phyloP scores from a whole-genome alignment of 2,888 invertebrate species.

The Chloroclystis v-ata region DNA sequence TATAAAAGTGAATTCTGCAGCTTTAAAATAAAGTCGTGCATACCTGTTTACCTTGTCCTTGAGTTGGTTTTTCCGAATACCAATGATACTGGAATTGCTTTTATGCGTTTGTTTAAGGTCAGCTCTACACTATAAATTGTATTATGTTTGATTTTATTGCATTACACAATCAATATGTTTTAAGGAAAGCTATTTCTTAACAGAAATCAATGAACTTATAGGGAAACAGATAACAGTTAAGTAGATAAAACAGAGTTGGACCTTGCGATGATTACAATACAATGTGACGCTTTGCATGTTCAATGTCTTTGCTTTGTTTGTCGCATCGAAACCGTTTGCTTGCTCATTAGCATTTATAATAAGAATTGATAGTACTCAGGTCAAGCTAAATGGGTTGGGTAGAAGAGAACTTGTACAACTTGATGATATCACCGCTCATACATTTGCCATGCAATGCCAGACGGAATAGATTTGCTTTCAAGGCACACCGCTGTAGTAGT shows the following conservation, averaged over 20 bases:
- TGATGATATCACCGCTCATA: conserved; percentile 25
- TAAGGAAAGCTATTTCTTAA: too few relatives aligned
- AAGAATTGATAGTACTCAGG: conserved; percentile 21
- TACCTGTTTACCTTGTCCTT: too few relatives aligned
- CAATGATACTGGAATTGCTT: too few relatives aligned
- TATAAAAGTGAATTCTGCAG: too few relatives aligned
- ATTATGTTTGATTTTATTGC: too few relatives aligned
- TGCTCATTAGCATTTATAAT: conserved; percentile 18
- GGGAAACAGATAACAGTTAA: neutral
- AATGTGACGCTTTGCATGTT: conserved; percentile 16
- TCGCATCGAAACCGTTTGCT: conserved; percentile 10
- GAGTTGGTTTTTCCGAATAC: too few relatives aligned
- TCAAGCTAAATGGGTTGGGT: conserved; percentile 14
- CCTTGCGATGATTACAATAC: conserved; percentile 19
- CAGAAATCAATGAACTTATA: neutral
- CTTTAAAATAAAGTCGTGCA: too few relatives aligned
- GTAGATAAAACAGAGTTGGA: conserved; percentile 3
- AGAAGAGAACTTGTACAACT: conserved; percentile 9
- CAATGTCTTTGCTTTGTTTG: conserved; percentile 11
- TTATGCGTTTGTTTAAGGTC: too few relatives aligned
- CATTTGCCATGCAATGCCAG: conserved; percentile 24
- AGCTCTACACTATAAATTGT: too few relatives aligned
- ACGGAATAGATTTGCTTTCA: conserved; percentile 24
- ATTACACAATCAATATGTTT: too few relatives aligned
- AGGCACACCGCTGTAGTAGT: conserved; percentile 16